Evolutionary conservation across 2,797 vertebrate genomes (phyloP).

Genomic region (Champsocephalus gunnari): DNA sequence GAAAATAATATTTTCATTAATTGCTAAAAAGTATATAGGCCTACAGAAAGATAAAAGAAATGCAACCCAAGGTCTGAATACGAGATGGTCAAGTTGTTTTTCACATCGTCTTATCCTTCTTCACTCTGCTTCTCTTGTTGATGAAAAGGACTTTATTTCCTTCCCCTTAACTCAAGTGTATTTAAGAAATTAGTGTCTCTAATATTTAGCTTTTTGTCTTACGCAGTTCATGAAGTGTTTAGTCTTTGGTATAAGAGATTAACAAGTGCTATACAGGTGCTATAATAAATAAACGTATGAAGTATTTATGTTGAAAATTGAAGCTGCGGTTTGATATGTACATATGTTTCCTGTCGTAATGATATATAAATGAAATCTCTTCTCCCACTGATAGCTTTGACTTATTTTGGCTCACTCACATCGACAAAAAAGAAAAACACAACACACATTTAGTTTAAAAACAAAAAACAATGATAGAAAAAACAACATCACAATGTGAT

Average conservation of each 20-base stretch:
- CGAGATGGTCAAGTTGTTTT: neutral
- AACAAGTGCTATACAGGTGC: too few relatives aligned
- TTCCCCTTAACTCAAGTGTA: neutral
- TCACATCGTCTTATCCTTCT: neutral
- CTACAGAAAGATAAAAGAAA: neutral
- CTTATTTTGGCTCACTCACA: neutral
- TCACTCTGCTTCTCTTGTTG: neutral
- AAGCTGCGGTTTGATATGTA: neutral
- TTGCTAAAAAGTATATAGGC: neutral
- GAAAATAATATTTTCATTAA: neutral
- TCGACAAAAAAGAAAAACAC: too few relatives aligned
- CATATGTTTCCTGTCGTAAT: neutral
- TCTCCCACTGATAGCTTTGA: neutral
- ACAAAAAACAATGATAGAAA: neutral
- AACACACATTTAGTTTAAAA: too few relatives aligned
- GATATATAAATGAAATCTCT: neutral
- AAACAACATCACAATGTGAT: too few relatives aligned
- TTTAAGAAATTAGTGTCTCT: neutral
- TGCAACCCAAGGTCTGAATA: neutral
- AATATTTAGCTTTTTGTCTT: neutral
- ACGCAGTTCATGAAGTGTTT: neutral
- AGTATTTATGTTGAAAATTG: neutral
- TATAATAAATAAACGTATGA: neutral
- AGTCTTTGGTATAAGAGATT: neutral
- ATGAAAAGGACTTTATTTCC: neutral